Base-by-base conservation (phyloP, 2,888 invertebrate species). In the Holacanthella duospinosa region DNA sequence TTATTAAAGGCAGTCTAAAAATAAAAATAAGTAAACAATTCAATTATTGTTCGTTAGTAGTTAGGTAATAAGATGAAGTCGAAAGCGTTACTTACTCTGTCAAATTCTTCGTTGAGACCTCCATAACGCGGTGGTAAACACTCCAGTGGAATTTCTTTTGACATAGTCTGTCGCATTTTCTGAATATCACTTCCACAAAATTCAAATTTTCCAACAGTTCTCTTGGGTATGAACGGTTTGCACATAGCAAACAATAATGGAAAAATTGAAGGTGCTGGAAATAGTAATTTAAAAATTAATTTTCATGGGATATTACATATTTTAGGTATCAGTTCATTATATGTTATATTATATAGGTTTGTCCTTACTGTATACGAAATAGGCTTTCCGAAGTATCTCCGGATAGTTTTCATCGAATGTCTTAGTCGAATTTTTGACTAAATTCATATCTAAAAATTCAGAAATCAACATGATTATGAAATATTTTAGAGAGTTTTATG, bases 401-500 rank as follows among this genome's bases (percentile, higher is more conserved):
- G 63, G 63, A 28, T 55, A 55, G 28, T 63, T 28, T 1, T 55
- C 59, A 43, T 54, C 55, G 25, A 59, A 59, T n/a, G 27, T 19
- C 1, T 44, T 36, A 12, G 29, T 19, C 1, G 59, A n/a, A 2
- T 63, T 55, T 43, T 58, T n/a, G 29, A 59, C 53, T 4, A 21
- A 44, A 19, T 59, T 54, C n/a, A 63, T 36, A 27, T 57, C 59
- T 63, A 43, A n/a, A 27, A n/a, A 26, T n/a, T 6, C 28, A 48
- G 6, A 21, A 48, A 9, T 36, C 25, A 55, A 9, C 19, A 62
- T 59, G 21, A 44, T 9, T 24, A n/a, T 12, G 9, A 24, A 24
- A 12, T 36, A 21, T 4, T 9, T 59, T n/a, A 24, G n/a, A n/a
- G 25, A 12, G 9, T 12, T 12, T 12, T 9, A 24, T 53, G 25